These are phyloP conservation scores for Cassiopea andromeda DNA, from an alignment of 30 jellyfish, hydroid and myxozoan genomes.

Conservation along the genomic window DNA sequence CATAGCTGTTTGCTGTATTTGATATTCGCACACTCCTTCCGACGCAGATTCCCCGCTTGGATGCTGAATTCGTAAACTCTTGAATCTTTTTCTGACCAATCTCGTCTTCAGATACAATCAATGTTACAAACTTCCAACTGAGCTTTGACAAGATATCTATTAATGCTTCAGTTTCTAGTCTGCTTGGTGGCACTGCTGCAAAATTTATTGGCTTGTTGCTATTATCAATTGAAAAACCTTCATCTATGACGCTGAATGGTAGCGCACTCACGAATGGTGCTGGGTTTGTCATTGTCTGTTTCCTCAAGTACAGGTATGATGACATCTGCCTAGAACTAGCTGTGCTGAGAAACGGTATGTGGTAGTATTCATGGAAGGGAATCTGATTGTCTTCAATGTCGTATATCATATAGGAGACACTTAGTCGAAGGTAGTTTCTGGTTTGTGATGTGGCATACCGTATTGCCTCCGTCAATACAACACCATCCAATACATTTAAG, in stretches of 20 bases:
- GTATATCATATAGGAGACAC: neutral
- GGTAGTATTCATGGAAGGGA: neutral
- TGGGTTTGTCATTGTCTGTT: neutral
- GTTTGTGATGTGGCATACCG: neutral
- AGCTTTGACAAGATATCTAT: constrained; percentile 51
- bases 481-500: neutral
- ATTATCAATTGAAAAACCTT: neutral
- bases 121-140: constrained; percentile 69
- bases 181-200: constrained; percentile 73
- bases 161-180: constrained; percentile 29
- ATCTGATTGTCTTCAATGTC: neutral
- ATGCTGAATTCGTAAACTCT: constrained; percentile 1
- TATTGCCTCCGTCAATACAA: constrained; percentile 19
- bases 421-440: neutral
- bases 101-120: constrained; percentile 58
- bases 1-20: constrained; percentile 17
- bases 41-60: constrained; percentile 44
- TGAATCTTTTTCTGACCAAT: constrained; percentile 49
- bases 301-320: neutral
- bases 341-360: constrained; percentile 1
- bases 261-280: constrained; percentile 2
- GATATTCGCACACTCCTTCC: constrained; percentile 14
- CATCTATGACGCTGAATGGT: neutral
- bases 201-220: neutral
- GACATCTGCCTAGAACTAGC: constrained; percentile 1